Conservation (phyloP, 53 echinoderm and acorn worm genomes). For the Astropecten irregularis region DNA sequence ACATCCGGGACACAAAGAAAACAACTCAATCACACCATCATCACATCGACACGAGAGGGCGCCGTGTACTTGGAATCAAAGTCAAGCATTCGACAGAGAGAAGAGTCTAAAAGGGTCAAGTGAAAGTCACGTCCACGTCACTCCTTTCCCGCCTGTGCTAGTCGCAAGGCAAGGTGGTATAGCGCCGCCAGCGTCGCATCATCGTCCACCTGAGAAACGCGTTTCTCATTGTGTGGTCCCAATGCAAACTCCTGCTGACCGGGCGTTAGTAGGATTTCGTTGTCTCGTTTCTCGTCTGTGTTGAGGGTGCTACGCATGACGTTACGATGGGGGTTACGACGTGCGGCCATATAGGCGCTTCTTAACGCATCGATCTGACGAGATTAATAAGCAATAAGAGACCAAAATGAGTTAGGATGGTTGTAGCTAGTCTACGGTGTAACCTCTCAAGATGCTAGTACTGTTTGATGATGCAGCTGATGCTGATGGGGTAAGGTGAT, state of each 20-base stretch:
- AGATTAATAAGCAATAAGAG: background rate
- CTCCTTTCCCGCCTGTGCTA: background rate
- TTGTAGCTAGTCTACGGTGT: too few relatives aligned
- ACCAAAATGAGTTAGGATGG: too few relatives aligned
- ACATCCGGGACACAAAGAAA: background rate
- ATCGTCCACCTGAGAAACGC: background rate
- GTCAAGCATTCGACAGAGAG: too few relatives aligned
- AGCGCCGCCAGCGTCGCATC: slow-evolving; percentile 29
- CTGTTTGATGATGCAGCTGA: too few relatives aligned
- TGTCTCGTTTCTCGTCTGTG: background rate
- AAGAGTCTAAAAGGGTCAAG: too few relatives aligned
- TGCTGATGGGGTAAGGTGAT: too few relatives aligned
- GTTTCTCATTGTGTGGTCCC: background rate
- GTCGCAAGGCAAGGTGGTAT: slow-evolving; percentile 34
- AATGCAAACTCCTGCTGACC: background rate
- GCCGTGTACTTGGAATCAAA: slow-evolving; percentile 9
- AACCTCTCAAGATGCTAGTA: too few relatives aligned
- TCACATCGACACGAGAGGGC: slow-evolving; percentile 13
- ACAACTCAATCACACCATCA: background rate
- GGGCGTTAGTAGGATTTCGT: background rate
- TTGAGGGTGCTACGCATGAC: background rate
- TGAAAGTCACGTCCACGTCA: too few relatives aligned
- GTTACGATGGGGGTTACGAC: background rate
- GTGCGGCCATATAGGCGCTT: background rate
- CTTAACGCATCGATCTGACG: background rate